Evolutionary conservation across 2,113 vertebrate species (phyloP).

Genomic region (Podarcis cretensis): DNA sequence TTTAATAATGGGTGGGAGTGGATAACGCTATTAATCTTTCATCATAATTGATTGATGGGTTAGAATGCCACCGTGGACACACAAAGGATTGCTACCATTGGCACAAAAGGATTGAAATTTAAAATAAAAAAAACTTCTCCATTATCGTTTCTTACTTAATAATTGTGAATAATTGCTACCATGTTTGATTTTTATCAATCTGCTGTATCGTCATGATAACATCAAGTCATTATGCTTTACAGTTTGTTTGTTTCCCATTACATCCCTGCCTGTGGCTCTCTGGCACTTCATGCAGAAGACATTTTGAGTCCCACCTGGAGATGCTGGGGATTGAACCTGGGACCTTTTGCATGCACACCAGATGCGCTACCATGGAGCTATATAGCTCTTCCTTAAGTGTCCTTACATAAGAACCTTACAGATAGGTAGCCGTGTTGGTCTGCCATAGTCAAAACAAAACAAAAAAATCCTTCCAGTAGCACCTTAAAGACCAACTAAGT

Average conservation of each 20-base stretch:
- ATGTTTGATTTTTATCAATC: no score
- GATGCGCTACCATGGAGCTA: no score
- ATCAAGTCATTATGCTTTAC: background rate
- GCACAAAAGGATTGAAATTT: constrained; percentile 5
- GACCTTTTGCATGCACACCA: no score
- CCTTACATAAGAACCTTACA: no score
- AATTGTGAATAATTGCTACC: background rate
- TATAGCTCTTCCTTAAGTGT: no score
- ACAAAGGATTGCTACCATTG: background rate
- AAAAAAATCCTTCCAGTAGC: no score
- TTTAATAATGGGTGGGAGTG: constrained; percentile 58
- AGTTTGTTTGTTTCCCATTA: background rate
- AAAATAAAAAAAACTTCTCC: constrained; percentile 1
- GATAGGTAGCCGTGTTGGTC: no score
- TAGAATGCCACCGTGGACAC: constrained; percentile 13
- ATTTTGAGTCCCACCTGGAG: no score
- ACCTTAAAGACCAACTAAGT: no score
- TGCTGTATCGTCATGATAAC: background rate
- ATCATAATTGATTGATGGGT: constrained; percentile 32
- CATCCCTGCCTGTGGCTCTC: background rate
- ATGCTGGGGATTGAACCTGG: no score
- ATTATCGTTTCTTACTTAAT: background rate
- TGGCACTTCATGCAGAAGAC: no score
- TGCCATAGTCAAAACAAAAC: no score
- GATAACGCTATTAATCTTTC: constrained; percentile 49